Evolutionary conservation across 2,888 invertebrate genomes (phyloP), one percentile per base, ranked within the genome.

Genomic region (Andrena fulva): DNA sequence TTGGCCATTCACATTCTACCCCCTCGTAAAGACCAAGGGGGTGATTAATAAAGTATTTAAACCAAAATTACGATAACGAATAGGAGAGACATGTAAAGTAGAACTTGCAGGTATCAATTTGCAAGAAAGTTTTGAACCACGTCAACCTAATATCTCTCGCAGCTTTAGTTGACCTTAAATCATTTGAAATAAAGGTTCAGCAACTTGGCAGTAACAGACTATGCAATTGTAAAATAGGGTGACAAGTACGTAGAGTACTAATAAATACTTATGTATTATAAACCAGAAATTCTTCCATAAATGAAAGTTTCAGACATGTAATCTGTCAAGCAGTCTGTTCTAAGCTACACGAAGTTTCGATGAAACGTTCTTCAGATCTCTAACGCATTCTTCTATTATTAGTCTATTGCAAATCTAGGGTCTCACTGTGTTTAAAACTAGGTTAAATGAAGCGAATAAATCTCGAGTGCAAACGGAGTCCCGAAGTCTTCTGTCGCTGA

Each of bases 121-220:
- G 4, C 7, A 33, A 27, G 16, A 35, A 69, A 69, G 27, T 59
- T 60, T 42, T 20, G 4, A 42, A 12, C 59, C 70, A 70, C 70
- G 70, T 70, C 59, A 60, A 60, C 70, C 29, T 42, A 33, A 8
- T 62, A 60, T n/a, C 42, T 29, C 31, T 42, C 16, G n/a, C 59
- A 20, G 24, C 27, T 29, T 12, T 70, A 42, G 59, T 16, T 48
- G 59, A 29, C 48, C 59, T 48, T 60, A 59, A 70, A 60, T 70
- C 24, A 12, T 6, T 7, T n/a, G 24, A n/a, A 12, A 48, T 35
- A 60, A 24, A 63, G 12, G 16, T 20, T 42, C 33, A n/a, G 20
- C 8, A 20, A 4, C 56, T 12, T 24, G 12, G 24, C 10, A 24
- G 2, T 56, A 56, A 24, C 56, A 56, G 24, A 24, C 4, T 56